Conservation (phyloP, 2,888 invertebrate species). For the Flabesymbios commensalis region DNA sequence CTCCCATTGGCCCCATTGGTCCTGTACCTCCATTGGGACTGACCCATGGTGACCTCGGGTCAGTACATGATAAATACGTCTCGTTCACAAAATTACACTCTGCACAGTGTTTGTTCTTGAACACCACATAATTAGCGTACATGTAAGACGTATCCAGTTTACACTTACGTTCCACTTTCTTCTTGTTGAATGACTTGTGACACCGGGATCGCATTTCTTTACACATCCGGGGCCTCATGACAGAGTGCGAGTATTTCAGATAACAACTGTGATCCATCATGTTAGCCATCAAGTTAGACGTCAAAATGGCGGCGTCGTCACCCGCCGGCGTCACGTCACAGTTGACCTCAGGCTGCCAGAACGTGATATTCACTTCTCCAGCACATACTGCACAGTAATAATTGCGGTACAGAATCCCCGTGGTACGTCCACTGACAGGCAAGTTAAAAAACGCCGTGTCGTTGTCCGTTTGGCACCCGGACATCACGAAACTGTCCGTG, state of each 20-base stretch:
- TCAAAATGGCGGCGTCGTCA: too few relatives aligned
- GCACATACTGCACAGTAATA: constrained; percentile 47
- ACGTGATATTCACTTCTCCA: constrained; percentile 24
- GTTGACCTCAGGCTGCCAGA: constrained; percentile 25
- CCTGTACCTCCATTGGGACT: not conserved
- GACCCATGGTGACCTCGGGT: not conserved
- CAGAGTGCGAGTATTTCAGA: constrained; percentile 1
- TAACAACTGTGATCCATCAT: too few relatives aligned
- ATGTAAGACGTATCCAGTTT: not conserved
- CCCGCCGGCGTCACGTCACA: not conserved
- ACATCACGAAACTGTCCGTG: constrained; percentile 19
- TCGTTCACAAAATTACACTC: constrained; percentile 9
- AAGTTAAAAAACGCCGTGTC: constrained; percentile 22
- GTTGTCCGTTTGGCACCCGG: constrained; percentile 18
- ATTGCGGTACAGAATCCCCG: constrained; percentile 40
- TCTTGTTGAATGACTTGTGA: not conserved
- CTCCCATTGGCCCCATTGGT: not conserved
- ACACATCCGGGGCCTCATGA: constrained; percentile 20
- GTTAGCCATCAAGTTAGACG: too few relatives aligned
- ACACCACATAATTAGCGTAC: not conserved
- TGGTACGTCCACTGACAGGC: constrained; percentile 34
- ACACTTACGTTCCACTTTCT: constrained; percentile 11
- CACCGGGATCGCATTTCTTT: constrained; percentile 20
- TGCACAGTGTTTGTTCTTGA: constrained; percentile 18
- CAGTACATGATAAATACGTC: constrained; percentile 11